Conservation (phyloP, 92 coral and sea anemone species). For the Siderastrea siderea region DNA sequence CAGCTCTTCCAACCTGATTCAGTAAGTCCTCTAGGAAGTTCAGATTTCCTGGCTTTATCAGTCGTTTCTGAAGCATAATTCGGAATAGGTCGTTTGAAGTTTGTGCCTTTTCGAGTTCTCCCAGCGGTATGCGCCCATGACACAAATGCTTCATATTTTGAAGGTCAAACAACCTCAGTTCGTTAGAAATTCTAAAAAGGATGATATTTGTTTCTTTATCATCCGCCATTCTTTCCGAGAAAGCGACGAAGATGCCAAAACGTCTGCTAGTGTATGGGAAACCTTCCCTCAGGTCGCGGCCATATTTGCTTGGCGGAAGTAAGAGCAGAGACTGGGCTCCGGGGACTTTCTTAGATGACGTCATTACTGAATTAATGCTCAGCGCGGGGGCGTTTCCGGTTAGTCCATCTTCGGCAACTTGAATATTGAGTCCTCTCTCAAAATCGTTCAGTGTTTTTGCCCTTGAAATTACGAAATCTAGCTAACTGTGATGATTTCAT, state of each 20-base stretch:
- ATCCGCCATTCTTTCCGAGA: not conserved
- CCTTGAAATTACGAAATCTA: not conserved
- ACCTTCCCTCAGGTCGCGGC: not conserved
- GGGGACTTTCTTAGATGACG: not conserved
- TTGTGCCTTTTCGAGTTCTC: slow-evolving; percentile 63
- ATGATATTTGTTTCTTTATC: not conserved
- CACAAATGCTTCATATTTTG: slow-evolving; percentile 84
- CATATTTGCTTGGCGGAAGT: slow-evolving; percentile 28
- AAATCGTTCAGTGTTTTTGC: too few relatives aligned
- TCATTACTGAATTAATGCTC: not conserved
- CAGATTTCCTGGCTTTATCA: slow-evolving; percentile 63
- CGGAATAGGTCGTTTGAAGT: slow-evolving; percentile 61
- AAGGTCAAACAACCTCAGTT: slow-evolving; percentile 67
- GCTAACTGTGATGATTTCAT: not conserved
- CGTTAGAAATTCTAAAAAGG: slow-evolving; percentile 61
- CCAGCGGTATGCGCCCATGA: slow-evolving; percentile 60
- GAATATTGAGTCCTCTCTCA: too few relatives aligned
- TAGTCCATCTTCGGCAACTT: not conserved
- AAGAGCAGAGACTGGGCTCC: slow-evolving; percentile 21
- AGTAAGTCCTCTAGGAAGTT: slow-evolving; percentile 60
- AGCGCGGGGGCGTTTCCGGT: not conserved
- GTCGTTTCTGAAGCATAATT: slow-evolving; percentile 55
- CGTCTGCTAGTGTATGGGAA: not conserved
- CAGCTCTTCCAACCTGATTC: slow-evolving; percentile 64
- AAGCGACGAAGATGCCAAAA: not conserved